Evolutionary conservation across 2,797 vertebrate species (phyloP).

Genomic region (Mus spretus): DNA sequence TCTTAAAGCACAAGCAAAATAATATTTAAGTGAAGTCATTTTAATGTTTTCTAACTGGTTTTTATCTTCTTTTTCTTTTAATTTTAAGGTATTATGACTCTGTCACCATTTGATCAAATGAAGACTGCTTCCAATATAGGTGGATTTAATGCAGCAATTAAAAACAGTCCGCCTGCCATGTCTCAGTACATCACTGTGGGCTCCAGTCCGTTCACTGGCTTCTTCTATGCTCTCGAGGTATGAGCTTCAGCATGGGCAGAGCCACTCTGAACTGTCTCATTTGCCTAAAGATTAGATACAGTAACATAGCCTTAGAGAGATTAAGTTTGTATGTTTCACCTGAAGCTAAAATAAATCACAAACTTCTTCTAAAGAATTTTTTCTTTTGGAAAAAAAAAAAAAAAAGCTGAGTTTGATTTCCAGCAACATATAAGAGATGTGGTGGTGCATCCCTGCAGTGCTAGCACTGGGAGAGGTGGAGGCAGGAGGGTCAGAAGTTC

Average conservation of each 20-base stretch:
- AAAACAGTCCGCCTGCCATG: constrained; percentile 98
- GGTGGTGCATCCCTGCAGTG: not conserved
- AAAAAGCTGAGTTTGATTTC: too few species aligned
- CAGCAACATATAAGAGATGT: not conserved
- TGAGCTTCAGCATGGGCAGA: constrained; percentile 61
- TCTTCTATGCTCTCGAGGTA: constrained; percentile 99
- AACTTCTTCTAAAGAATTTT: not conserved
- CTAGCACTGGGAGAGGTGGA: not conserved
- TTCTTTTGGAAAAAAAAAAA: too few species aligned
- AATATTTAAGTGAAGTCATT: constrained; percentile 24
- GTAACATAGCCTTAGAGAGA: not conserved
- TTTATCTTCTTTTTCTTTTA: constrained; percentile 62
- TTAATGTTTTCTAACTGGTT: constrained; percentile 58
- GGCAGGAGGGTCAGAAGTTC: not conserved
- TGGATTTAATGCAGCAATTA: constrained; percentile 96
- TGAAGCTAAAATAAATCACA: not conserved
- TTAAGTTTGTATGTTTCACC: not conserved
- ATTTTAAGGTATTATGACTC: constrained; percentile 94
- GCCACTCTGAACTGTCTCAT: not conserved
- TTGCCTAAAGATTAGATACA: not conserved
- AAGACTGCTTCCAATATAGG: constrained; percentile 98
- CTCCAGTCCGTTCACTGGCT: constrained; percentile 96
- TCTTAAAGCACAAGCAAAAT: constrained; percentile 16
- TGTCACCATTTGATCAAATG: constrained; percentile 99
- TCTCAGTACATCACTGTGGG: constrained; percentile 98